Conservation (phyloP, 1,140 invertebrate species). For the Stegodyphus dumicola region DNA sequence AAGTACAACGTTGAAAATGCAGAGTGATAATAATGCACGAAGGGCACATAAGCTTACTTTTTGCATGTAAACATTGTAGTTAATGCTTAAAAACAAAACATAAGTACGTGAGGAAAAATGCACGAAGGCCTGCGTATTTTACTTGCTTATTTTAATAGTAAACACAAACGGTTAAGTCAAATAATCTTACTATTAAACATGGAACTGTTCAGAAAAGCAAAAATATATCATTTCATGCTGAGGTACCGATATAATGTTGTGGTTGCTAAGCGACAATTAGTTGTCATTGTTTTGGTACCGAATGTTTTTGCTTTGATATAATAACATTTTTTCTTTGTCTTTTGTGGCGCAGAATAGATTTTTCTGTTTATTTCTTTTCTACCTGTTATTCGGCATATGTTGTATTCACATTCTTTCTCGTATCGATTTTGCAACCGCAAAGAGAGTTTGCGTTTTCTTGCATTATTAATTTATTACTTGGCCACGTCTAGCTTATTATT, state of each 20-base stretch:
- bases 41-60: too few relatives aligned
- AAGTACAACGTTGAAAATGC: too few relatives aligned
- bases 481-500: not conserved
- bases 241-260: not conserved
- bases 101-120: not conserved
- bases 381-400: not conserved
- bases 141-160: not conserved
- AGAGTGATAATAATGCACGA: too few relatives aligned
- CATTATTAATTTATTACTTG: not conserved
- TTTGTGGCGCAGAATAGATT: not conserved
- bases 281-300: not conserved
- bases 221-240: not conserved
- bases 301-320: not conserved
- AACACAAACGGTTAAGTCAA: not conserved
- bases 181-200: not conserved
- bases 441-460: not conserved
- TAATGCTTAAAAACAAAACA: not conserved
- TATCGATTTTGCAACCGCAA: not conserved
- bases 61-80: not conserved
- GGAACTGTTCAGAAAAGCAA: not conserved
- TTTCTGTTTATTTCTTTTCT: not conserved
- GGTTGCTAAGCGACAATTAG: not conserved
- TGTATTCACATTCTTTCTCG: not conserved
- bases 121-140: not conserved
- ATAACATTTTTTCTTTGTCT: not conserved